These are phyloP conservation scores for Chrosomus eos DNA, from an alignment of 2,797 vertebrate genomes.

Conservation along the genomic window DNA sequence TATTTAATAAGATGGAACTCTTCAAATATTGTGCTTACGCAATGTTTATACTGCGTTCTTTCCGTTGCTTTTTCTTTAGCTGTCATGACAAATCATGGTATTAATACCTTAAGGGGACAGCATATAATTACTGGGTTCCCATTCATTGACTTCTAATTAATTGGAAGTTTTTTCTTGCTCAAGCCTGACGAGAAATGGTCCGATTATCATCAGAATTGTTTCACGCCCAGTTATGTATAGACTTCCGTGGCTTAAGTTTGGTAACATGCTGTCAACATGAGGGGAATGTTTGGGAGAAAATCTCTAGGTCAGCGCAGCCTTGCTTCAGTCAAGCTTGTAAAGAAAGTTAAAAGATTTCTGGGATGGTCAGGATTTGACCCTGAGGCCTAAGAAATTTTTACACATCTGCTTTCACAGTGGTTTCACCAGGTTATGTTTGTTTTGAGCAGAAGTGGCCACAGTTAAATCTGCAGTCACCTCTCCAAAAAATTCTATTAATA, in stretches of 20 bases:
- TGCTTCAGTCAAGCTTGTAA: conserved; percentile 40
- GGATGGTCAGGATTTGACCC: conserved; percentile 39
- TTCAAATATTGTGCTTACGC: not conserved
- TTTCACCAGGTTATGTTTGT: conserved; percentile 1
- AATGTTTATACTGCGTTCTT: conserved; percentile 3
- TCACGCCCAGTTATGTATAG: conserved; percentile 47
- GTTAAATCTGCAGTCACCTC: conserved; percentile 49
- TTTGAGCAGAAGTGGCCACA: conserved; percentile 29
- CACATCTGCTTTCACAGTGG: not conserved
- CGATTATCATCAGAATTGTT: conserved; percentile 25
- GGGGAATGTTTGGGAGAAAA: conserved; percentile 49
- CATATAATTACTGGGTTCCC: conserved; percentile 47
- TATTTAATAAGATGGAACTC: not conserved
- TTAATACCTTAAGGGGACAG: conserved; percentile 24
- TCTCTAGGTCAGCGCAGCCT: not conserved
- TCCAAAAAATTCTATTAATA: not conserved
- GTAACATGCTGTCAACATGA: not conserved
- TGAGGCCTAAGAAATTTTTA: not conserved
- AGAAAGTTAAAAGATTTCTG: conserved; percentile 23
- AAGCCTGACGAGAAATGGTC: conserved; percentile 48
- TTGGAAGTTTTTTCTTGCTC: conserved; percentile 13
- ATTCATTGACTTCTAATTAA: conserved; percentile 33
- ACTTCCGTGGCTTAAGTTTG: conserved; percentile 33
- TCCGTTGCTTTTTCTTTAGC: not conserved
- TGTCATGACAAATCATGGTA: conserved; percentile 42